Base-by-base conservation (phyloP, 2,113 vertebrate species). In the Larimichthys polyactis region DNA sequence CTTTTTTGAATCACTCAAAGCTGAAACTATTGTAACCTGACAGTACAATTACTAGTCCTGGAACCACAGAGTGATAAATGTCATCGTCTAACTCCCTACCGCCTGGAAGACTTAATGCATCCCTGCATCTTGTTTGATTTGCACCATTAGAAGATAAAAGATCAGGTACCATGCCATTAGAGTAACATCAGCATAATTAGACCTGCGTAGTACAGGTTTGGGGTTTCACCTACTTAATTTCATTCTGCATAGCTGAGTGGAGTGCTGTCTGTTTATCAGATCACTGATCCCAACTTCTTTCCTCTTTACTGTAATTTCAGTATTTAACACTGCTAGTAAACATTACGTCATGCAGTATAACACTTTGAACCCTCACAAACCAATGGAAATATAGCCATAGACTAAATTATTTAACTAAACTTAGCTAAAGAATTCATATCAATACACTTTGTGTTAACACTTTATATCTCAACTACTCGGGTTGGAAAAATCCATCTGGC, bases 201-300 rank as follows among this genome's bases (percentile, higher is more conserved):
- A 73, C 62, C 62, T 68, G 32, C 12, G 14, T 36, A 40, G 52
- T 22, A 27, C 16, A 17, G 20, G 57, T 82, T 78, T 71, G 55
- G 29, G 75, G 80, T 80, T 87, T 69, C 52, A 44, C 65, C 67
- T 54, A 69, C 40, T 69, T 59, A 52, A 85, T 81, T 77, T 86
- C 19, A 86, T 77, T 75, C 20, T 29, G 63, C 51, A 60, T 75
- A 32, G 60, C 17, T 73, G 67, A 79, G 73, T 75, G 17, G 52
- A 84, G 49, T 44, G 64, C 4, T 54, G 75, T 51, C 32, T 5
- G 52, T 24, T 71, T 52, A 57, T 72, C 11, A 20, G 58, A 81
- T 49, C 32, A 29, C 58, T 79, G 75, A 85, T 71, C 73, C 71
- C 49, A 75, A 63, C 57, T 75, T 68, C 5, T 65, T 36, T 64